Conservation (phyloP, 2,797 vertebrate species). For the Amazona finschi region DNA sequence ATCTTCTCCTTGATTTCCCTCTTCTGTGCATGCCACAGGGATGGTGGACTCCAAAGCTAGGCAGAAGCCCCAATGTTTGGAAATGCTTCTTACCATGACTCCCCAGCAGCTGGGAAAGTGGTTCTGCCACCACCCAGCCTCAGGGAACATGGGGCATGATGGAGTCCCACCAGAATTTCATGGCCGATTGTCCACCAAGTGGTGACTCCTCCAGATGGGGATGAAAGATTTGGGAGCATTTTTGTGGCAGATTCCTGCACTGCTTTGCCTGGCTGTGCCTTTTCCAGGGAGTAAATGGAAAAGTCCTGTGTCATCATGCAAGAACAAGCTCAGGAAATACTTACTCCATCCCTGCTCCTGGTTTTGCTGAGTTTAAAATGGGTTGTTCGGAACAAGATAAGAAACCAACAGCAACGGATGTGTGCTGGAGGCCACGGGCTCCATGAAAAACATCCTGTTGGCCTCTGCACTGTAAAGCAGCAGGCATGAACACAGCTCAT, state of each 20-base stretch:
- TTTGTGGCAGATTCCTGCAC: neutral
- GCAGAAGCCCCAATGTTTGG: neutral
- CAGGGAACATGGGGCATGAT: accelerated
- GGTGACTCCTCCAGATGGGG: neutral
- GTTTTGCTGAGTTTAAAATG: constrained; percentile 41
- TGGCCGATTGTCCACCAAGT: neutral
- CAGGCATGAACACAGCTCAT: neutral
- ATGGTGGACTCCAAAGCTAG: neutral
- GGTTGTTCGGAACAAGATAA: constrained; percentile 46
- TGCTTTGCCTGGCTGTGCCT: neutral
- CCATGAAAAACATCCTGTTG: constrained; percentile 57
- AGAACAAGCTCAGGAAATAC: constrained; percentile 10
- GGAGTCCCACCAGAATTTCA: neutral
- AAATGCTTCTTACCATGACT: neutral
- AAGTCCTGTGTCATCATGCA: neutral
- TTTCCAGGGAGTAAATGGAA: neutral
- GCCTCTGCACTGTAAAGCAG: neutral
- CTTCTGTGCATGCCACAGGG: neutral
- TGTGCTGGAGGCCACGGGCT: neutral
- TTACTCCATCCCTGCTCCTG: neutral
- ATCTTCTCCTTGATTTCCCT: neutral
- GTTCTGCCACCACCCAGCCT: neutral
- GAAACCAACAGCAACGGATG: constrained; percentile 16
- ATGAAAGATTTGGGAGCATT: neutral
- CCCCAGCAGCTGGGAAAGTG: neutral